These are phyloP conservation scores for Erebia palarica DNA, from an alignment of 2,888 invertebrate genomes.

Conservation along the genomic window DNA sequence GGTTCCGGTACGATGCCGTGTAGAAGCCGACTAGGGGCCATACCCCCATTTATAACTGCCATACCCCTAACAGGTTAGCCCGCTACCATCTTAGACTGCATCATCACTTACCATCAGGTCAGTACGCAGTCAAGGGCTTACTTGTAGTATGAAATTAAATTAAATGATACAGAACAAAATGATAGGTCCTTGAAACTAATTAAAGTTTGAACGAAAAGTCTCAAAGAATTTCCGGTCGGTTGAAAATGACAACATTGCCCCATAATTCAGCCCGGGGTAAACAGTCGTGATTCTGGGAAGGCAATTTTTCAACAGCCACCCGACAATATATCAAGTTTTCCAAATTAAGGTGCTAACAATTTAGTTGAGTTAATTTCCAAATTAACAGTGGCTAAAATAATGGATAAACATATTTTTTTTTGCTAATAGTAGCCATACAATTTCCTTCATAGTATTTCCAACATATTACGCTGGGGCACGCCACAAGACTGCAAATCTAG, in stretches of 20 bases:
- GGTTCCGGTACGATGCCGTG: too few relatives aligned
- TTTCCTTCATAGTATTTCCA: background rate
- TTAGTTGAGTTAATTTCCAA: too few relatives aligned
- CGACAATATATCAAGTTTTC: slow-evolving; percentile 34
- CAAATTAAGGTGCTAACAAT: slow-evolving; percentile 33
- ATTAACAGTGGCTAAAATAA: slow-evolving; percentile 13
- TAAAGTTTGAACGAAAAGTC: background rate
- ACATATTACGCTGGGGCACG: background rate
- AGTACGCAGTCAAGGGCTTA: too few relatives aligned
- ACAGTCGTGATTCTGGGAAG: slow-evolving; percentile 29
- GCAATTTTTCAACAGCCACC: slow-evolving; percentile 35
- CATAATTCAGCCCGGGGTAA: slow-evolving; percentile 32
- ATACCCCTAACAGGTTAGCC: too few relatives aligned
- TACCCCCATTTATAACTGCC: too few relatives aligned
- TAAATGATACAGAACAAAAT: too few relatives aligned
- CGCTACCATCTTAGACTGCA: too few relatives aligned
- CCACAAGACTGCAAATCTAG: too few relatives aligned
- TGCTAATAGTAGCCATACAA: background rate
- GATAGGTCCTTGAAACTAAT: background rate
- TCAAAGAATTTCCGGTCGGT: background rate
- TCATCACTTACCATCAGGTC: too few relatives aligned
- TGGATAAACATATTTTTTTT: background rate
- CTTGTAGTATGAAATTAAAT: too few relatives aligned
- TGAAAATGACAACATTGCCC: slow-evolving; percentile 21
- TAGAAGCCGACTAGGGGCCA: too few relatives aligned